These are phyloP conservation scores for Rhimphoctona megacephalus DNA, from an alignment of 2,888 invertebrate genomes.

Conservation along the genomic window DNA sequence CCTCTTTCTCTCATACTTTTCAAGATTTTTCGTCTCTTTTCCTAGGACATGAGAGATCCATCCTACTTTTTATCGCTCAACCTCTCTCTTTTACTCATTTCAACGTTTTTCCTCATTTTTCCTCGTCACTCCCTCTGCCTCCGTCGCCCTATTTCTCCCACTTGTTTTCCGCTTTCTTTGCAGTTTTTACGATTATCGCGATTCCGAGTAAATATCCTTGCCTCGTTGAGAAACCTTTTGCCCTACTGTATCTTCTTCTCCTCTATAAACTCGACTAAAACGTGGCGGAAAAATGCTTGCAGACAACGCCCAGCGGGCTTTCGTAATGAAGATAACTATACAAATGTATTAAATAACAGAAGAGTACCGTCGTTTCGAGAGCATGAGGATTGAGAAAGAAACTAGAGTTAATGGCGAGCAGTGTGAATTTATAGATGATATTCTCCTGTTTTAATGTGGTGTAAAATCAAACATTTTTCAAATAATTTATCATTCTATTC, in stretches of 20 bases:
- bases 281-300: neutral
- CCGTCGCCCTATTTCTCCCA: neutral
- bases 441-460: neutral
- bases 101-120: constrained; percentile 5
- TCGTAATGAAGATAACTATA: neutral
- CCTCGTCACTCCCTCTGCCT: neutral
- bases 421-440: neutral
- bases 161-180: constrained; percentile 47
- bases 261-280: constrained; percentile 10
- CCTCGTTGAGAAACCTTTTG: constrained; percentile 38
- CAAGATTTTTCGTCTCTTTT: neutral
- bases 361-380: neutral
- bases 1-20: neutral
- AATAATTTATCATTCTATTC: neutral
- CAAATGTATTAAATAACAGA: neutral
- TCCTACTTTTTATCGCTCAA: constrained; percentile 42
- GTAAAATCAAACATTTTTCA: neutral
- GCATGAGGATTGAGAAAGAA: neutral
- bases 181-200: constrained; percentile 54
- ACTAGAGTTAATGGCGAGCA: neutral
- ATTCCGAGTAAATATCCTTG: constrained; percentile 57
- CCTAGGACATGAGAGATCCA: constrained; percentile 3
- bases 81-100: constrained; percentile 39
- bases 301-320: constrained; percentile 15
- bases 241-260: neutral